Base-by-base conservation (phyloP, 64 coral and sea anemone species). In the Actinia tenebrosa region DNA sequence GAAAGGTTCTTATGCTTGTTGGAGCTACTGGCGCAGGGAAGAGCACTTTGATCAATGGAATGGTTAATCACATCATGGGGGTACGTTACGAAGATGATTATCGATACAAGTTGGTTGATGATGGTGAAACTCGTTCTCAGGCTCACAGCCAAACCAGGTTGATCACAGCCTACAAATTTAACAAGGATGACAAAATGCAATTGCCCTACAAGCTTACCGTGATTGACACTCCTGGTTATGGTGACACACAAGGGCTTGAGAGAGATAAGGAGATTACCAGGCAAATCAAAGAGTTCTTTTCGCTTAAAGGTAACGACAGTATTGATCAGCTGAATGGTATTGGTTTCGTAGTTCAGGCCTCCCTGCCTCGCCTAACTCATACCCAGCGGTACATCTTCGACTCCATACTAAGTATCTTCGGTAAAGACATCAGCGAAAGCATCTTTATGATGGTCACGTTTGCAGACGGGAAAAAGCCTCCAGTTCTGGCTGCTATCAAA, bases 381-480 rank as follows among this genome's bases (percentile, higher is more conserved):
- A 77, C 88, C 10, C 88, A 89, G 60, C 0, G 81, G 45, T 89
- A 89, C 88, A 89, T 89, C 1, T 89, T 89, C 77, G 60, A 83
- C 64, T 89, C 88, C 81, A 64, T 89, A 18, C 88, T 84, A 22
- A 84, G 60, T 2, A 89, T 89, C 27, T 89, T 89, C 75, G 88
- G 88, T 27, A 84, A 89, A 22, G 80, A 89, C 19, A 30, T 89
- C 7, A 45, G 80, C 53, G 53, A 84, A 20, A 89, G 44, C 88
- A 84, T 89, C n/a, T 89, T 89, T 8, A 84, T 84, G 88, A 89
- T 89, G 88, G 63, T 89, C 17, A 89, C 81, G 16, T 89, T 89
- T 89, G 80, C 88, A 84, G 80, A 89, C 44, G 80, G 88, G 30
- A 81, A 89, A 27, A 56, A 22, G 15, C 88, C 88, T 42, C 88